A percentile compares a stretch with the other conserved stretches of the same genome.
Evolutionary conservation across 1,140 invertebrate species (phyloP).

Genomic region (Drosophila nigrodunni): DNA sequence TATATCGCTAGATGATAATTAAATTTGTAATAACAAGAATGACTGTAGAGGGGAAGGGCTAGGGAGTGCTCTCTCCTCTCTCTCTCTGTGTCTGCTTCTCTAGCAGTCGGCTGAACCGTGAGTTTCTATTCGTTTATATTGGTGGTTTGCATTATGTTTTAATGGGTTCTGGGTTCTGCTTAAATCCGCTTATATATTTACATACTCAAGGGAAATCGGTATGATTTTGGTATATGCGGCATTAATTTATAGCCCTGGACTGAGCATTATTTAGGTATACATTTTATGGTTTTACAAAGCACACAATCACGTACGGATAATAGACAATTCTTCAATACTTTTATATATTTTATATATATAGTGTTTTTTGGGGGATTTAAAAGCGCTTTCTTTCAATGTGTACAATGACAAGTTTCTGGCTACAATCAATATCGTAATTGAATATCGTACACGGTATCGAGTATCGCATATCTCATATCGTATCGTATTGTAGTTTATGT

Average conservation of each 20-base stretch:
- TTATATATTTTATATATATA: constrained; percentile 25
- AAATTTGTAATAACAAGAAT: constrained; percentile 58
- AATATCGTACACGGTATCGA: constrained; percentile 21
- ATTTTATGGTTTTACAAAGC: constrained; percentile 22
- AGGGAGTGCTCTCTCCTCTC: constrained; percentile 5
- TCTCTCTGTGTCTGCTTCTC: background rate
- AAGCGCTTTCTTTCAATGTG: constrained; percentile 43
- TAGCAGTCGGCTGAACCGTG: background rate
- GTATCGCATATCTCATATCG: constrained; percentile 11
- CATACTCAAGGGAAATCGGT: constrained; percentile 38
- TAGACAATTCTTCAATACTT: constrained; percentile 38
- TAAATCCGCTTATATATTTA: constrained; percentile 39
- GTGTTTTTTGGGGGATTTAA: constrained; percentile 44
- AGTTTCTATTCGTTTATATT: background rate
- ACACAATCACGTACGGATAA: constrained; percentile 34
- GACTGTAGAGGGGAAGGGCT: constrained; percentile 52
- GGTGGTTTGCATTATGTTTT: constrained; percentile 5
- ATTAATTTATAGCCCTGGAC: constrained; percentile 22
- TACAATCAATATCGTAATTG: constrained; percentile 30
- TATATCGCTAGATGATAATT: constrained; percentile 46
- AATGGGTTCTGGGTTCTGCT: background rate
- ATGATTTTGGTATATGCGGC: constrained; percentile 38
- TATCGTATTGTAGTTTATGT: constrained; percentile 49
- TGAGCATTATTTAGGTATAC: constrained; percentile 20
- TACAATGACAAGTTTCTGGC: constrained; percentile 24